Base-by-base conservation (phyloP, 2,797 vertebrate species). In the Heteromormyrus szaboi region DNA sequence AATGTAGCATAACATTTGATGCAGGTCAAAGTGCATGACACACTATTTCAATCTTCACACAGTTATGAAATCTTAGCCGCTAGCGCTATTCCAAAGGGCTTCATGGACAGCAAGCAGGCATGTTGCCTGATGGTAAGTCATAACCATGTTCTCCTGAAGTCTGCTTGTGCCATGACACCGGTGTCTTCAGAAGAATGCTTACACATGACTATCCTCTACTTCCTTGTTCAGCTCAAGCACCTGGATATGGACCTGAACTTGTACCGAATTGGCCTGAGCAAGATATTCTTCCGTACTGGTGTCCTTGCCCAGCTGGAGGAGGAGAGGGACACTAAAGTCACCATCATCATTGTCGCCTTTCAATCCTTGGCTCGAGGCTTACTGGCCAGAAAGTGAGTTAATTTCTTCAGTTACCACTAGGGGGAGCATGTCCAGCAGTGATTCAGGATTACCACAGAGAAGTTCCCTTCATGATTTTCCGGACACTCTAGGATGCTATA, bases 51-150 rank as follows among this genome's bases (percentile, higher is more conserved):
- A 72, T 51, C 14, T 53, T 29, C 44, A 7, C 33, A 4, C 85
- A 99, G 98, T 90, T 99, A 99, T 0, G 98, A 99, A 95, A 98
- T 99, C 92, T 95, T 99, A 83, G 97, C 98, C 37, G 96, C 98
- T 0, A 97, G 91, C 1, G 94, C 98, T 86, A 99, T 99, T 91
- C 98, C 98, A 48, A 99, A 99, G 93, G 98, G 97, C 53, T 99
- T 99, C 94, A 99, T 99, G 98, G 98, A 99, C 76, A 98, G 98
- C 56, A 99, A 99, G 90, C 98, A 99, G 92, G 98, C 98, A 87
- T 97, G 98, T 92, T 97, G 97, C 85, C 94, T 99, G 85, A 98
- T 99, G 97, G 98, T 98, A 91, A 97, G 95, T 53, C 37, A 0
- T 7, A 72, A 17, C 29, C 65, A 72, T 37, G 29, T 72, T 25